Evolutionary conservation across 2,113 vertebrate genomes (phyloP), one percentile per base, ranked within the genome.

Genomic region (Sylvietta virens): DNA sequence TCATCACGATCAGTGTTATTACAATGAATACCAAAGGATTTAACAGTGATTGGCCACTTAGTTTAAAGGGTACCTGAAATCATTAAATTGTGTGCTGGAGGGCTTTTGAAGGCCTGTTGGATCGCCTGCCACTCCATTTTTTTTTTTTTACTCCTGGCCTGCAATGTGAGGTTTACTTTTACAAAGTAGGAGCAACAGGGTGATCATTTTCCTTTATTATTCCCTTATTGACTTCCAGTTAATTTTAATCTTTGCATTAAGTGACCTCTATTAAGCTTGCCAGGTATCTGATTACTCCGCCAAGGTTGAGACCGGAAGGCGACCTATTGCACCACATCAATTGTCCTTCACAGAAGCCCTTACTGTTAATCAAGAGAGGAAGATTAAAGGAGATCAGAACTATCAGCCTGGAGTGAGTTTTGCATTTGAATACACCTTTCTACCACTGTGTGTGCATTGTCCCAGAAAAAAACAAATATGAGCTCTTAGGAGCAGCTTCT

Each of bases 61-160:
- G 95, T 96, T 97, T 97, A 97, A 97, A 97, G 93, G 89, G 89
- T 97, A 96, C 94, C 94, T 95, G 95, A 96, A 97, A 96, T 97
- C 96, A 96, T 97, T 97, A 97, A 97, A 78, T 88, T 96, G 91
- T 96, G 96, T 97, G 97, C 96, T 97, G 91, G 92, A 96, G 96
- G 97, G 96, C 93, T 97, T 97, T 82, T 69, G 79, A 81, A 97
- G 85, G 87, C 94, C 85, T 95, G 31, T 93, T 74, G 91, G 82
- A 94, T 88, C 7, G 1, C 79, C 85, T 40, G 61, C 10, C 45
- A 92, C 69, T 86, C 50, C 66, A 35, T 48, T 58, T 79, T 44
- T 82, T 85, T 85, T 86, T 69, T 86, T 70, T 86, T 26, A 72
- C 93, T 79, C 54, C 62, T 96, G 94, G 94, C 82, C 92, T 81